Conservation (phyloP, 2,888 invertebrate species). For the Pterostichus madidus region DNA sequence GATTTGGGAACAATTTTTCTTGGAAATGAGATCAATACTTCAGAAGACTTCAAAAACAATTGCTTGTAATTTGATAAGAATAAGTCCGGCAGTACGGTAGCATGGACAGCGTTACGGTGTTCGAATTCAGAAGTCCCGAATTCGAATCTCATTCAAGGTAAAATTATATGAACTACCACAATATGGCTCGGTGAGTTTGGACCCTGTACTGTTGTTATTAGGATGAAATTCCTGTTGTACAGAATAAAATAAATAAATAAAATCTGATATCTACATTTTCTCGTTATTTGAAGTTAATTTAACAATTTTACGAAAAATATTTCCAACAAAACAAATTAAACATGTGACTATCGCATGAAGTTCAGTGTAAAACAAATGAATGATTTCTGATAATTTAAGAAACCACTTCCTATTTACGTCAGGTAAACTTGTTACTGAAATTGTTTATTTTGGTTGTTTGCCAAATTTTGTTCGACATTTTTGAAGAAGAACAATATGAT, state of each 20-base stretch:
- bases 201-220: no score
- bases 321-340: neutral
- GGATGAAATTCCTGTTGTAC: no score
- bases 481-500: neutral
- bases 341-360: neutral
- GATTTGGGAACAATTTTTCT: neutral
- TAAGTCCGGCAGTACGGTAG: no score
- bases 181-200: no score
- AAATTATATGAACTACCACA: no score
- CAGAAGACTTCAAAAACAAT: neutral
- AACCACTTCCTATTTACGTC: slow-evolving; percentile 46
- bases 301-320: neutral
- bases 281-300: neutral
- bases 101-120: no score
- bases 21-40: neutral
- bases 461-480: slow-evolving; percentile 41
- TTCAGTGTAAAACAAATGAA: slow-evolving; percentile 4
- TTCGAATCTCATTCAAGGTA: no score
- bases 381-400: slow-evolving; percentile 8
- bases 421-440: slow-evolving; percentile 26
- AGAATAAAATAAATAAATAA: no score
- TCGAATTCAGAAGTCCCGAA: no score
- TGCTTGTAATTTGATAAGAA: slow-evolving; percentile 16
- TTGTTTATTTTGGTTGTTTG: slow-evolving; percentile 19
- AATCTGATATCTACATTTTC: no score